A percentile compares a stretch with the other conserved stretches of the same genome.
Evolutionary conservation across 2,888 invertebrate species (phyloP).

Genomic region (Leistus spinibarbis): DNA sequence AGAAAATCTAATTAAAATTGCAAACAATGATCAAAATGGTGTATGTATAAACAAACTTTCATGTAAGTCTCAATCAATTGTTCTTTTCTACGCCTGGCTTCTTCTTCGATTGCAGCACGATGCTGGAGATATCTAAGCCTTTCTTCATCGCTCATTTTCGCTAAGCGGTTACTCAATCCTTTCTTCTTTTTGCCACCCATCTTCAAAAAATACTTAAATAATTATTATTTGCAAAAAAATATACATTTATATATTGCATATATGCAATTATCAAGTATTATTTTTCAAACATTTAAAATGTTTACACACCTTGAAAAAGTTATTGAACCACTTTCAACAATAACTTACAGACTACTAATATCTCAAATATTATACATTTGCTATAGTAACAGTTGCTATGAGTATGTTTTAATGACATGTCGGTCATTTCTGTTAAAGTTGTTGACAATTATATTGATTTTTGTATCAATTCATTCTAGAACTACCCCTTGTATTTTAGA

Average conservation of each 20-base stretch:
- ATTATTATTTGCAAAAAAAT: conserved; percentile 49
- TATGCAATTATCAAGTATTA: neutral
- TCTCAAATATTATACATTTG: neutral
- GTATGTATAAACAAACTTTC: conserved; percentile 64
- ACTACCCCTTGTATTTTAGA: neutral
- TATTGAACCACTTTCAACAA: conserved; percentile 44
- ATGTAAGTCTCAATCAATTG: conserved; percentile 80
- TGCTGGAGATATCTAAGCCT: conserved; percentile 80
- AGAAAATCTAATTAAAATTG: no score
- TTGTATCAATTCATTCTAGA: neutral
- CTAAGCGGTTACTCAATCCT: conserved; percentile 74
- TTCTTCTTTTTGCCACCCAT: conserved; percentile 67
- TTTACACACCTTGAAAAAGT: conserved; percentile 33
- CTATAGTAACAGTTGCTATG: conserved; percentile 19
- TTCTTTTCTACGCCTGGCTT: conserved; percentile 77
- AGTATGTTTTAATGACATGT: neutral
- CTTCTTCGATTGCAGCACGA: conserved; percentile 81
- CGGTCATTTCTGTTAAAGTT: neutral
- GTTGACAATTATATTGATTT: conserved; percentile 21
- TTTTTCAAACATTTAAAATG: neutral
- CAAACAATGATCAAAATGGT: neutral
- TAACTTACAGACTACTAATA: conserved; percentile 41
- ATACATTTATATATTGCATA: no score
- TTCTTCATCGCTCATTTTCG: conserved; percentile 86
- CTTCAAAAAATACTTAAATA: conserved; percentile 41